These are phyloP conservation scores for Drepana falcataria DNA, from an alignment of 2,888 invertebrate genomes.

Conservation along the genomic window DNA sequence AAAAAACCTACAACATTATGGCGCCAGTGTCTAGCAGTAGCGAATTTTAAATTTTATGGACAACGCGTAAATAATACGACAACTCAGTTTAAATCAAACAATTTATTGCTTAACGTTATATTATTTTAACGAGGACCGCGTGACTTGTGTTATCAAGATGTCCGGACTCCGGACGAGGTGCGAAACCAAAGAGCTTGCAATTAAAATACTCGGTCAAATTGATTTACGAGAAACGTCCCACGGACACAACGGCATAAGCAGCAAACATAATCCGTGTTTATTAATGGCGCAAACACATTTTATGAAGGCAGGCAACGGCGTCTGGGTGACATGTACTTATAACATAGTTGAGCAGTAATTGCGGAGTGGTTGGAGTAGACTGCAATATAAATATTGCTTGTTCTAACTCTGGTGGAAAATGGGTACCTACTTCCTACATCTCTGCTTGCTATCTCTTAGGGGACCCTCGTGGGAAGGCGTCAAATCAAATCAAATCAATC, in stretches of 20 bases:
- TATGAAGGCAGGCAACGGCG: constrained; percentile 17
- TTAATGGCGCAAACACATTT: constrained; percentile 33
- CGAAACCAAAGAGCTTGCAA: constrained; percentile 43
- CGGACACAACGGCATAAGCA: constrained; percentile 10
- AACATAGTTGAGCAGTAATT: too few relatives aligned
- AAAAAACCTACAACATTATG: too few relatives aligned
- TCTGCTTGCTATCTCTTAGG: too few relatives aligned
- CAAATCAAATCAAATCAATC: too few relatives aligned
- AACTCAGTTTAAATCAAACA: constrained; percentile 31
- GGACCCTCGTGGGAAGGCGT: too few relatives aligned
- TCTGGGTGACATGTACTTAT: not conserved
- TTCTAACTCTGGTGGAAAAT: too few relatives aligned
- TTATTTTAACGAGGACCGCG: constrained; percentile 38
- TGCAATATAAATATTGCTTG: too few relatives aligned
- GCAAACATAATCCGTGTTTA: constrained; percentile 22
- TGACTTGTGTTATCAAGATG: constrained; percentile 44
- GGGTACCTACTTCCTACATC: too few relatives aligned
- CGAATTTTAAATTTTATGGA: constrained; percentile 9
- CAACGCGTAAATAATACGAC: constrained; percentile 23
- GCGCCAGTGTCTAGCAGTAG: constrained; percentile 1
- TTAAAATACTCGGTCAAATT: constrained; percentile 42
- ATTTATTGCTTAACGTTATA: constrained; percentile 38
- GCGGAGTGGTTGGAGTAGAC: too few relatives aligned
- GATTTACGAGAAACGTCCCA: constrained; percentile 32
- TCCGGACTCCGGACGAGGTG: constrained; percentile 28